These are phyloP conservation scores for Fopius arisanus DNA, from an alignment of 1,140 invertebrate genomes.

Conservation along the genomic window DNA sequence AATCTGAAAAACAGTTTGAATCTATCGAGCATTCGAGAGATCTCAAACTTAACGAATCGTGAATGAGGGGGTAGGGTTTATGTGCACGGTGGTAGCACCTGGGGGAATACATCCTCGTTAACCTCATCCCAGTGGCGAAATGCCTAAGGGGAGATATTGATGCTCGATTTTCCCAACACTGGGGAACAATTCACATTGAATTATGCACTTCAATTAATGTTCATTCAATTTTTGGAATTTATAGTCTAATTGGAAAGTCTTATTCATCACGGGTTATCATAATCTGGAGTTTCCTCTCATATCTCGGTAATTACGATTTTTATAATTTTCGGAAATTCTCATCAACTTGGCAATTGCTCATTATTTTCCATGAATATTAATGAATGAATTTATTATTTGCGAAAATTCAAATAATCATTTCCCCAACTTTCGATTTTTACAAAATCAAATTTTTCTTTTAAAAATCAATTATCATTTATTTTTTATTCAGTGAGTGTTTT, in stretches of 20 bases:
- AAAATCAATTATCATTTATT: neutral
- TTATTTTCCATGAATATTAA: too few species aligned
- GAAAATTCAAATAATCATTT: too few species aligned
- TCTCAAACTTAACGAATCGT: conserved; percentile 24
- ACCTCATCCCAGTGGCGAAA: conserved; percentile 8
- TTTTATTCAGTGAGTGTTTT: too few species aligned
- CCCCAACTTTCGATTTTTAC: too few species aligned
- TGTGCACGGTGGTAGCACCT: neutral
- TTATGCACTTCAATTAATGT: conserved; percentile 9
- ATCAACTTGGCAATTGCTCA: too few species aligned
- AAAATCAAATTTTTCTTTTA: neutral
- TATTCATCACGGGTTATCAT: too few species aligned
- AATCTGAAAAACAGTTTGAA: conserved; percentile 8
- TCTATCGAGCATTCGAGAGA: neutral
- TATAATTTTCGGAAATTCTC: too few species aligned
- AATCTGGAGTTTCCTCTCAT: too few species aligned
- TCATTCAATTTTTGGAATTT: neutral
- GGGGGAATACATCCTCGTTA: conserved; percentile 25
- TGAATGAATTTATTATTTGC: too few species aligned
- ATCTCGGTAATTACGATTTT: too few species aligned
- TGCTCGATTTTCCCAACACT: conserved; percentile 17
- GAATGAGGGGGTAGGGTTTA: conserved; percentile 10
- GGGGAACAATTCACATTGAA: conserved; percentile 22
- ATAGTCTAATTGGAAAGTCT: too few species aligned
- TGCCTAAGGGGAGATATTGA: conserved; percentile 27